Base-by-base conservation (phyloP, 2,888 invertebrate species). In the Druceiella hillmani region DNA sequence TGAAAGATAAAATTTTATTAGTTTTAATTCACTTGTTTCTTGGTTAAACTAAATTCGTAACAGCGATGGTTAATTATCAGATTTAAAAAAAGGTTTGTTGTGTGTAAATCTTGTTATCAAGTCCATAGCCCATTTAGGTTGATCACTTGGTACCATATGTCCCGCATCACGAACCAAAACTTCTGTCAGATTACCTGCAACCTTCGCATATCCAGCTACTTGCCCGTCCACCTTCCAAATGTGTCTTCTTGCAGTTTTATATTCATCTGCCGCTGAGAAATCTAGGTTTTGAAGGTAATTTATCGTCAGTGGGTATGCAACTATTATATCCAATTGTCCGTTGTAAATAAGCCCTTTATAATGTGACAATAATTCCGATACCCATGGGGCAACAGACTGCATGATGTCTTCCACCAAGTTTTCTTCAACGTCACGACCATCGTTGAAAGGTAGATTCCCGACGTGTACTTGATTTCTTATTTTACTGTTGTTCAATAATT, bases 161-260 rank as follows among this genome's bases (percentile, higher is more conserved):
- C 89, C 88, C 5, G 88, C 82, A 61, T 83, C 78, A 22, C 87
- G 67, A 0, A 88, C 79, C 46, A 87, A 54, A 2, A 85, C 71
- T 52, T 86, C 85, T 1, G 79, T 79, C 13, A 88, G 62, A 52
- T 83, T 82, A 0, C 80, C 80, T 10, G 79, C 81, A 45, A 68
- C 69, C 55, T 83, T 86, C 2, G 73, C 73, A 60, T 85, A 89
- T 0, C 88, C 88, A 2, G 87, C 87, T 10, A 88, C 60, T 27
- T 80, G 77, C 2, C 61, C 57, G 7, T 58, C 75, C 3, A 84
- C 78, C 33, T 57, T 67, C 89, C 89, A 90, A 40, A 80, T 68
- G 10, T 67, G 55, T 17, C 85, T 71, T 1, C 55, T 50, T 0
- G 85, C 83, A 1, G 49, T 61, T 51, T 72, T 77, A 56, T 87